Conservation (phyloP, 2,797 vertebrate genomes). For the Ptychobarbus kaznakovi region DNA sequence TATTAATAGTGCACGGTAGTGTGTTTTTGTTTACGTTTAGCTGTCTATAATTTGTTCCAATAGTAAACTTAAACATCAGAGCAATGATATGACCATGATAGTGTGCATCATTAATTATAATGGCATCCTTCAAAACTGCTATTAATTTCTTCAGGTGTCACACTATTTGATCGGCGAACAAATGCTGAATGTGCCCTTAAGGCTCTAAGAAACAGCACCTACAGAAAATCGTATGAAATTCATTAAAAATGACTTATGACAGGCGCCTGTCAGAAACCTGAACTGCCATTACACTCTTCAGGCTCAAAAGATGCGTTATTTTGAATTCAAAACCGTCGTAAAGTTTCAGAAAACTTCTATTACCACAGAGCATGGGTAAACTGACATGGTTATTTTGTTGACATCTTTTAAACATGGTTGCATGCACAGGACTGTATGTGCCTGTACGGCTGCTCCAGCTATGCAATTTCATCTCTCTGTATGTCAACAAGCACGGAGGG, state of each 20-base stretch:
- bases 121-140: background rate
- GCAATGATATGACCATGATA: background rate
- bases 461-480: slow-evolving; percentile 37
- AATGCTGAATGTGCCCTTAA: background rate
- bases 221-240: background rate
- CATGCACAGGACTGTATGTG: slow-evolving; percentile 37
- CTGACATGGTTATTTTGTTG: background rate
- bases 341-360: background rate
- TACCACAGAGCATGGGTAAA: background rate
- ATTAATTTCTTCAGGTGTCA: background rate
- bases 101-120: background rate
- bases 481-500: slow-evolving; percentile 53
- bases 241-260: background rate
- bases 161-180: background rate
- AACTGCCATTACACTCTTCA: background rate
- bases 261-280: slow-evolving; percentile 11
- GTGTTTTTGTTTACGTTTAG: background rate
- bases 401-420: background rate
- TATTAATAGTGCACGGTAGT: background rate
- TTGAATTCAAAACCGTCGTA: background rate
- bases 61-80: background rate
- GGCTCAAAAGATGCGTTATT: background rate
- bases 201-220: background rate
- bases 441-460: slow-evolving; percentile 16
- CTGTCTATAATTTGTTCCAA: background rate